These are phyloP conservation scores for Chymomyza fuscimana DNA, from an alignment of 2,888 invertebrate species.

Conservation along the genomic window DNA sequence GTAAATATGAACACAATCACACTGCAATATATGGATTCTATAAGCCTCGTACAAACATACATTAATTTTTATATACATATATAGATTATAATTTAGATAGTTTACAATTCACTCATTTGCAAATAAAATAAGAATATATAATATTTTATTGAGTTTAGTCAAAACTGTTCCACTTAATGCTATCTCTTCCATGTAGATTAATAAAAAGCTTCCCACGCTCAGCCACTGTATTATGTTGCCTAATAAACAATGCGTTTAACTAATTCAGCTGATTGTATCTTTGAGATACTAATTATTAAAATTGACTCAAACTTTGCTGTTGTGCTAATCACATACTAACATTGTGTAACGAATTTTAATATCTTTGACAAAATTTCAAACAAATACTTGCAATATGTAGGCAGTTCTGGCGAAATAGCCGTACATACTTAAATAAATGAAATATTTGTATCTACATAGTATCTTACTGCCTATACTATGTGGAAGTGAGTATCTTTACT, in stretches of 20 bases:
- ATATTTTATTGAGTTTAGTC: too few species aligned
- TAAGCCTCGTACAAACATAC: too few species aligned
- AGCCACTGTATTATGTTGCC: not conserved
- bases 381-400: not conserved
- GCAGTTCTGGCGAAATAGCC: not conserved
- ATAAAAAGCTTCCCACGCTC: too few species aligned
- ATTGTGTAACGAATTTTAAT: not conserved
- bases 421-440: too few species aligned
- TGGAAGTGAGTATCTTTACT: not conserved
- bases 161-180: too few species aligned
- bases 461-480: not conserved
- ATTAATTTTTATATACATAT: too few species aligned
- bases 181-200: too few species aligned
- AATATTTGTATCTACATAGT: not conserved
- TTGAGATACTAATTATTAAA: slow-evolving; percentile 1
- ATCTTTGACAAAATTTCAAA: not conserved
- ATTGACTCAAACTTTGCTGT: not conserved
- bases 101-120: too few species aligned
- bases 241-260: not conserved
- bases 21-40: too few species aligned
- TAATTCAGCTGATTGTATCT: not conserved
- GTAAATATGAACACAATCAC: too few species aligned
- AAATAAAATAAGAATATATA: too few species aligned
- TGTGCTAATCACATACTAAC: not conserved
- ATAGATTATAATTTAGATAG: too few species aligned